A percentile compares a stretch with the other conserved stretches of the same genome.
Evolutionary conservation across 2,888 invertebrate genomes (phyloP).

Genomic region (Phaedon cochleariae): DNA sequence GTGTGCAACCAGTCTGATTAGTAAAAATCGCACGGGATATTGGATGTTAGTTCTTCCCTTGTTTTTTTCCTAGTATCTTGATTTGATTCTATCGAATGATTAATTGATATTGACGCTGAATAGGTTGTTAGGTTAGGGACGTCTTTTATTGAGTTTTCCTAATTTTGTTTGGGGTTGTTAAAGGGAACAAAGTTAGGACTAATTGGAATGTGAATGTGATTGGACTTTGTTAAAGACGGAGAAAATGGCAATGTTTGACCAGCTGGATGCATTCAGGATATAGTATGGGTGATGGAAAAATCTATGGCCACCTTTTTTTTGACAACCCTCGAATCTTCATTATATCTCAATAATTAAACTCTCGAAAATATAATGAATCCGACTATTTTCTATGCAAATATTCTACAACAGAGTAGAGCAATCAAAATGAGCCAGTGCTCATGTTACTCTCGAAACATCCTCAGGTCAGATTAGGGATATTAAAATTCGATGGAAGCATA

Average conservation of each 20-base stretch:
- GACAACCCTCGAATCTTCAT: too few species aligned
- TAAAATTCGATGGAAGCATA: too few species aligned
- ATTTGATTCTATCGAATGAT: conserved; percentile 42
- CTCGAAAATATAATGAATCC: too few species aligned
- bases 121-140: background rate
- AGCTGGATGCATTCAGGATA: background rate
- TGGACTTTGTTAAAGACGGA: background rate
- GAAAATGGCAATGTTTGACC: background rate
- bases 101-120: conserved; percentile 40
- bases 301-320: too few species aligned
- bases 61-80: conserved; percentile 37
- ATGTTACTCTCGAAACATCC: too few species aligned
- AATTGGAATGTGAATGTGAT: background rate
- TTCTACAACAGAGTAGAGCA: too few species aligned
- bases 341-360: too few species aligned
- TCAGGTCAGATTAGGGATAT: too few species aligned
- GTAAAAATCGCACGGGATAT: conserved; percentile 49
- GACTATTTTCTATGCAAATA: too few species aligned
- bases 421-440: too few species aligned
- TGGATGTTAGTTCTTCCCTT: conserved; percentile 47
- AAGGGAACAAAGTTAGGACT: background rate
- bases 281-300: too few species aligned
- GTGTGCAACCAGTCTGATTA: conserved; percentile 44
- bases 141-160: background rate
- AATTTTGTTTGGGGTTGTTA: background rate